Base-by-base conservation (phyloP, 2,797 vertebrate genomes). In the Megalops cyprinoides region DNA sequence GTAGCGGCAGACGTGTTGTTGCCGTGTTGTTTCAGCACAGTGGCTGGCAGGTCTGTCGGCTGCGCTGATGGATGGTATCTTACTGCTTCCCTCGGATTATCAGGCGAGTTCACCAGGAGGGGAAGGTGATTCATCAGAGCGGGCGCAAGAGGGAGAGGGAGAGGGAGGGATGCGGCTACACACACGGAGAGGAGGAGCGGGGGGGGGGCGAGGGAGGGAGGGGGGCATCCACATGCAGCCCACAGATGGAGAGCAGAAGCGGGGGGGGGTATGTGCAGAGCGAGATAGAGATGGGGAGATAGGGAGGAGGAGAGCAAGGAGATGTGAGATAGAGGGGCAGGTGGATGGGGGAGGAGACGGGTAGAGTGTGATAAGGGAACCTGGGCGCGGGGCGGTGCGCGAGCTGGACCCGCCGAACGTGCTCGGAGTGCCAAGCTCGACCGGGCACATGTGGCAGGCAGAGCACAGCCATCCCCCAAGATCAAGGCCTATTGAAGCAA, bases 41-140 rank as follows among this genome's bases (percentile, higher is more conserved):
- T 60, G 78, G 78, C 77, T 82, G 67, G 53, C 78, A 39, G 79
- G 39, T 81, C 82, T 83, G 79, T 79, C 53, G 60, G 82, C 65
- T 20, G 23, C 3, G 73, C 82, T 87, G 85, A 86, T 84, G 31
- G 69, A 86, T 79, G 60, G 79, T 58, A 74, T 77, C 44, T 82
- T 82, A 76, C 81, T 79, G 85, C 82, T 82, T 82, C 82, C 79
- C 75, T 65, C 69, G 85, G 82, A 86, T 85, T 85, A 85, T 82
- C 81, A 76, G 79, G 18, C 28, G 81, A 81, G 85, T 84, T 84
- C 81, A 81, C 67, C 81, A 14, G 69, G 83, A 86, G 85, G 83
- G 83, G 81, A 82, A 81, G 81, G 77, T 55, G 51, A 86, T 86
- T 75, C 77, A 82, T 84, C 81, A 84, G 76, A 82, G 82, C 65